Evolutionary conservation across 2,113 vertebrate genomes (phyloP).

Genomic region (Strix aluco): DNA sequence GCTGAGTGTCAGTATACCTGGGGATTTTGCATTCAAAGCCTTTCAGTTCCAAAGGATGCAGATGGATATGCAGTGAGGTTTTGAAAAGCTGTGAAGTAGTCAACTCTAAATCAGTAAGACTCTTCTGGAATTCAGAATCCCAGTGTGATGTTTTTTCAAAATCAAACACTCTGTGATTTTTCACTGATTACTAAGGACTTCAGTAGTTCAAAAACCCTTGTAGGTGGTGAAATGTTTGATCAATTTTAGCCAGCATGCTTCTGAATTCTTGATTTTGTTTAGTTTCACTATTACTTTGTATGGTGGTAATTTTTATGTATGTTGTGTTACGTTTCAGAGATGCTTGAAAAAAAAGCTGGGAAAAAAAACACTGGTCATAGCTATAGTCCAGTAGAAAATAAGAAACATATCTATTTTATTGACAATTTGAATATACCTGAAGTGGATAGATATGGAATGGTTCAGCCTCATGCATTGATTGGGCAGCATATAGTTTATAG

Average conservation of each 20-base stretch:
- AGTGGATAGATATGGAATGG: constrained; percentile 76
- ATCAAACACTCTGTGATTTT: not conserved
- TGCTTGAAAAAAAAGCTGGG: constrained; percentile 79
- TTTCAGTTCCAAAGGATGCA: not conserved
- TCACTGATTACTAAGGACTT: not conserved
- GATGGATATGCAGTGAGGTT: not conserved
- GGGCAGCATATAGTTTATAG: constrained; percentile 78
- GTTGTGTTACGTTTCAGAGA: constrained; percentile 62
- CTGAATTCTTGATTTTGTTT: not conserved
- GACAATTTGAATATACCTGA: constrained; percentile 84
- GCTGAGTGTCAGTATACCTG: not conserved
- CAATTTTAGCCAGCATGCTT: not conserved
- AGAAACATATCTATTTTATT: constrained; percentile 79
- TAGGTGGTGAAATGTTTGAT: not conserved
- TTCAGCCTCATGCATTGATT: constrained; percentile 79
- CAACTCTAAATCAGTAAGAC: not conserved
- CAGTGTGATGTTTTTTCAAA: not conserved
- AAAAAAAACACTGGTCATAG: constrained; percentile 79
- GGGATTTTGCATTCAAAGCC: not conserved
- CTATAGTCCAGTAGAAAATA: constrained; percentile 78
- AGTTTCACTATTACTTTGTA: not conserved
- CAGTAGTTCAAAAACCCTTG: not conserved
- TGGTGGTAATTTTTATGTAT: not conserved
- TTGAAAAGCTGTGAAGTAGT: not conserved
- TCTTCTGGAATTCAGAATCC: not conserved